phyloP scores from a whole-genome alignment of 1,140 invertebrate species.

The Caenorhabditis inopinata region DNA sequence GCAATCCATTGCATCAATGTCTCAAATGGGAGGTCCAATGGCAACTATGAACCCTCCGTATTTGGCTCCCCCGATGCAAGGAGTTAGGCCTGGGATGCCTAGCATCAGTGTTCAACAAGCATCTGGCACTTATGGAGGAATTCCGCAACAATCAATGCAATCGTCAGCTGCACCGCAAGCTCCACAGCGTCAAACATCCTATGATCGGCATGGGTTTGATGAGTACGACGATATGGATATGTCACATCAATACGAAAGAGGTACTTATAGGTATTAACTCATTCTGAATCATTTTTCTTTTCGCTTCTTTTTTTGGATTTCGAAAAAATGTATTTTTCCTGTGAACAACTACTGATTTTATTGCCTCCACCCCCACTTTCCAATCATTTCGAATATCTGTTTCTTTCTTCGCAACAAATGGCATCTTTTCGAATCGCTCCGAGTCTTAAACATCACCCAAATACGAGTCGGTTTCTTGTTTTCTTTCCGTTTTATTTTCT shows the following conservation, averaged over 20 bases:
- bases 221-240: constrained; percentile 24
- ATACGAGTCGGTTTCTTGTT: constrained; percentile 3
- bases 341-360: neutral
- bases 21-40: constrained; percentile 25
- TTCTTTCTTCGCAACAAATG: constrained; percentile 18
- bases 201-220: constrained; percentile 22
- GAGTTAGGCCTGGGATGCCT: constrained; percentile 21
- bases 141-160: constrained; percentile 2
- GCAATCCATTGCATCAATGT: constrained; percentile 14
- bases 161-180: neutral
- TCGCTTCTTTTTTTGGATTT: neutral
- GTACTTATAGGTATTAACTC: neutral
- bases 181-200: constrained; percentile 22
- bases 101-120: constrained; percentile 33
- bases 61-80: constrained; percentile 16
- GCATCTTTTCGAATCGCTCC: constrained; percentile 29
- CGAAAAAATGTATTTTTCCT: neutral
- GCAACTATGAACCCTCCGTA: constrained; percentile 31
- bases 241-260: constrained; percentile 24
- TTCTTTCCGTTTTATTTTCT: neutral
- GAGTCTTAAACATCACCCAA: constrained; percentile 19
- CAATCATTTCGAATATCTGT: constrained; percentile 9
- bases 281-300: no score
- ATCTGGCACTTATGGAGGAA: constrained; percentile 7
- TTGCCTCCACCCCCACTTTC: no score